Evolutionary conservation across 1,140 invertebrate species (phyloP).

Genomic region (Leptestheria dahalacensis): DNA sequence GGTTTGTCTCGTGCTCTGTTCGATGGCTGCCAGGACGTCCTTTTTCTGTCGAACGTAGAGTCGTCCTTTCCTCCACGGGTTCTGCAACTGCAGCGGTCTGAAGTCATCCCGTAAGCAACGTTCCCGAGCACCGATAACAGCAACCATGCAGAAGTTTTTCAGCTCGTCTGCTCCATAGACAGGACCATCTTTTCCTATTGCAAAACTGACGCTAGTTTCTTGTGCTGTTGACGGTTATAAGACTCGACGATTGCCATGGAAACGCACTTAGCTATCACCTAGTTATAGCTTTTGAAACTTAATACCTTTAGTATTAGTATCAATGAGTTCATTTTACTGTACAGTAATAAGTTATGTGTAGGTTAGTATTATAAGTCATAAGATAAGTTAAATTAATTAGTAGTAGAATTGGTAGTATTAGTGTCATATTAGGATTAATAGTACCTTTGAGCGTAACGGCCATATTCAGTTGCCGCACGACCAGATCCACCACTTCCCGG

Average conservation of each 20-base stretch:
- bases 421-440: background rate
- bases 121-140: conserved; percentile 81
- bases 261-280: background rate
- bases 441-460: conserved; percentile 63
- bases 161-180: conserved; percentile 49
- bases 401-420: background rate
- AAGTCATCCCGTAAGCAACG: conserved; percentile 84
- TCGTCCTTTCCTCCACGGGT: conserved; percentile 85
- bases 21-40: conserved; percentile 68
- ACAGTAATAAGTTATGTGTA: too few relatives aligned
- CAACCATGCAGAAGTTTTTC: conserved; percentile 78
- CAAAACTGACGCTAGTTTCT: background rate
- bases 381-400: background rate
- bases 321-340: too few relatives aligned
- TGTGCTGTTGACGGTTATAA: background rate
- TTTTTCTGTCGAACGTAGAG: conserved; percentile 80
- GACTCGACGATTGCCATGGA: background rate
- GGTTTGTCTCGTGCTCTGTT: conserved; percentile 41
- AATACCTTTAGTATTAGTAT: too few relatives aligned
- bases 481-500: conserved; percentile 80
- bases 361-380: too few relatives aligned
- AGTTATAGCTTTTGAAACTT: too few relatives aligned
- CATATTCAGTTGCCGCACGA: conserved; percentile 87
- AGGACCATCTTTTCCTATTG: conserved; percentile 50
- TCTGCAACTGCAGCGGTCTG: conserved; percentile 75